Percentiles rank a stretch among this genome's conserved stretches.
These are phyloP conservation scores for Lypha dubia DNA, from an alignment of 2,888 invertebrate genomes.

Conservation along the genomic window DNA sequence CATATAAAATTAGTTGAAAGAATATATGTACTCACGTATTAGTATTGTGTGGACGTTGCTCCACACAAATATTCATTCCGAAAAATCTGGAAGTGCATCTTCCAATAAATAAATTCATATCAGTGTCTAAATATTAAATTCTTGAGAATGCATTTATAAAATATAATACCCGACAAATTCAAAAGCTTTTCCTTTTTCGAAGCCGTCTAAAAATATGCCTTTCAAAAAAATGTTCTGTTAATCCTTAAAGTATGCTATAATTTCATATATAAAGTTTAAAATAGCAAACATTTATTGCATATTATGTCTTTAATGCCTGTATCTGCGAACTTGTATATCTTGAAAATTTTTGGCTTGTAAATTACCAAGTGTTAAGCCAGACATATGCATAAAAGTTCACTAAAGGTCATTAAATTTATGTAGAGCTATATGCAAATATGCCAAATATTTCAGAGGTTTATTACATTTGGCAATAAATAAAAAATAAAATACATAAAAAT, in stretches of 20 bases:
- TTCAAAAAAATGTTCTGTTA: slow-evolving; percentile 23
- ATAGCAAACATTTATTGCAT: background rate
- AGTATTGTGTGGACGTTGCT: no score
- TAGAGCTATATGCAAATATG: slow-evolving; percentile 70
- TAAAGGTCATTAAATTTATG: slow-evolving; percentile 72
- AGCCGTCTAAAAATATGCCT: slow-evolving; percentile 13
- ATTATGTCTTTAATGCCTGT: background rate
- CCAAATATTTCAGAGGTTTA: slow-evolving; percentile 72
- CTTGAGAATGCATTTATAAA: no score
- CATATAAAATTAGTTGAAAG: no score
- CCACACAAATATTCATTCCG: no score
- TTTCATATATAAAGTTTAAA: slow-evolving; percentile 1
- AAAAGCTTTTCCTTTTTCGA: no score
- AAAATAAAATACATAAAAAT: slow-evolving; percentile 9
- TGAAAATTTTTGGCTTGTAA: slow-evolving; percentile 67
- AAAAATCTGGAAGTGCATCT: no score
- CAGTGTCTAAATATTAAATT: no score
- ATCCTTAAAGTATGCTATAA: slow-evolving; percentile 41
- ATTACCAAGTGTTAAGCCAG: slow-evolving; percentile 70
- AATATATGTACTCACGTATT: no score
- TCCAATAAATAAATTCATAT: no score
- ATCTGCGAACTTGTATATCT: slow-evolving; percentile 34
- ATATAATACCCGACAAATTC: no score
- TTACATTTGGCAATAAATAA: slow-evolving; percentile 57
- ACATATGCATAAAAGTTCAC: slow-evolving; percentile 72